Conservation (phyloP, 2,888 invertebrate species). For the Eurytoma californica region DNA sequence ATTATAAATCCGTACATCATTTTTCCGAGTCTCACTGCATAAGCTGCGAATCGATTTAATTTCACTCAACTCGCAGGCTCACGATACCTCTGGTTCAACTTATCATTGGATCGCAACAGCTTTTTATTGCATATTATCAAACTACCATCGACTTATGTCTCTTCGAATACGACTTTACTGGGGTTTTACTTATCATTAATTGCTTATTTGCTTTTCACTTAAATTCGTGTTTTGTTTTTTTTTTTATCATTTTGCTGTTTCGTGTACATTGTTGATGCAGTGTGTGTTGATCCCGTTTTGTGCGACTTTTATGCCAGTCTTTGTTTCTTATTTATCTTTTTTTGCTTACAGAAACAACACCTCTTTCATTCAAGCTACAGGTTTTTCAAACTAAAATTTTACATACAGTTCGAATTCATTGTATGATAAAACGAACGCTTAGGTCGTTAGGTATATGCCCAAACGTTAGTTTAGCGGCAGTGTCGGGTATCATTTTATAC, state of each 20-base stretch:
- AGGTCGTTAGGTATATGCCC: not conserved
- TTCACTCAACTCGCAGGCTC: not conserved
- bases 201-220: conserved; percentile 21
- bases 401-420: conserved; percentile 34
- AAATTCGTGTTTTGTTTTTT: conserved; percentile 13
- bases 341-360: conserved; percentile 20
- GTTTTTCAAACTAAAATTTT: conserved; percentile 28
- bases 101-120: not conserved
- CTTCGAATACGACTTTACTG: not conserved
- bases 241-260: not conserved
- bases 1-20: conserved; percentile 41
- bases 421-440: conserved; percentile 14
- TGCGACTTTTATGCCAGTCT: conserved; percentile 62
- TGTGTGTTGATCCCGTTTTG: conserved; percentile 69
- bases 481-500: conserved; percentile 25
- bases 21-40: not conserved
- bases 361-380: not conserved
- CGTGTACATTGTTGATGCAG: conserved; percentile 58
- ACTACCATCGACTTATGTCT: conserved; percentile 25
- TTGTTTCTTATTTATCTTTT: conserved; percentile 48
- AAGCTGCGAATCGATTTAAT: not conserved
- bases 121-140: conserved; percentile 19
- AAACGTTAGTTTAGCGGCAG: not conserved
- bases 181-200: conserved; percentile 18
- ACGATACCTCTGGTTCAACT: not conserved